Evolutionary conservation across 2,888 invertebrate species (phyloP), one percentile per base, ranked within the genome.

Genomic region (Sarcophaga subvicina): DNA sequence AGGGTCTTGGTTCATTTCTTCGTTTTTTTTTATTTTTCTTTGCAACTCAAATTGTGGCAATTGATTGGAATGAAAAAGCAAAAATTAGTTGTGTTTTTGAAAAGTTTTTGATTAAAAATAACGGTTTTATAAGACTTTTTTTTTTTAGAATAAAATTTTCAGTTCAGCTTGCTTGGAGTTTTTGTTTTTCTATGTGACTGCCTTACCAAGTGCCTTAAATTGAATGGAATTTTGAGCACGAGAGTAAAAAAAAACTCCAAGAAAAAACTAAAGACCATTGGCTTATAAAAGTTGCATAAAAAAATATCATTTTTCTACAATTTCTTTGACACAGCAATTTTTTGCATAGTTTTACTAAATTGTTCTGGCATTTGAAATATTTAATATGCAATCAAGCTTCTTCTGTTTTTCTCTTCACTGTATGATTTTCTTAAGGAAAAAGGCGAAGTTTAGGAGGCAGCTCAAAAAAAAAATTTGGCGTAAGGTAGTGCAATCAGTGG

Each of bases 101-200:
- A 82, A 82, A 82, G 59, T 83, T 83, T 79, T 69, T 78, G 49
- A 83, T 78, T 83, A 63, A 78, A 79, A 83, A 73, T 71, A 67
- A 72, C 22, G 27, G 62, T 54, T 81, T 76, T 59, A 22, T 54
- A 12, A 4, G 5, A 17, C 8, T 37, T 66, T 17, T 37, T 17
- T 63, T 66, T 37, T 66, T 27, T 3, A 11, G 45, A 54, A 54
- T 10, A 54, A 54, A 54, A 54, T 14, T 14, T 54, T 54, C 12
- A 54, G 8, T 54, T 54, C 54, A 54, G 17, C 4, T 54, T 17
- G 17, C 17, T 17, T 54, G 54, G 1, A 17, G 14, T 49, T 62
- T 20, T 37, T 37, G 37, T 37, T 14, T 49, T 75, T 80, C 72
- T 60, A 54, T 75, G 62, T 80, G 80, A 80, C 60, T 67, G 60